Base-by-base conservation (phyloP, 2,888 invertebrate genomes). In the Myopa tessellatipennis region DNA sequence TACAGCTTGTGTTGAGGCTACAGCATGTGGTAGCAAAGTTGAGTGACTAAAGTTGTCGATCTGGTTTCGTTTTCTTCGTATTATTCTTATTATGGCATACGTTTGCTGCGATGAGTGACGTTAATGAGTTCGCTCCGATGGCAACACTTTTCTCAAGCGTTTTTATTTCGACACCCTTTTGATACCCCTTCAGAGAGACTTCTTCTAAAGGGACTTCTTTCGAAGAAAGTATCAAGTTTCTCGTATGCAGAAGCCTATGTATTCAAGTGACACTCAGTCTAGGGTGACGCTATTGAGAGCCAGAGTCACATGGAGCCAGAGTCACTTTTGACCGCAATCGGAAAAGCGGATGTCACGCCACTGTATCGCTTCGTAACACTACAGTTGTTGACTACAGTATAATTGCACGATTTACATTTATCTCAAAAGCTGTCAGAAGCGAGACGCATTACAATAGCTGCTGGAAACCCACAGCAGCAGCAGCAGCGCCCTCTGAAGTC, bases 401-500 rank as follows among this genome's bases (percentile, higher is more conserved):
- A 58, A 72, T 38, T 40, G n/a, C 60, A 38, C 38, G 40, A 58
- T 6, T 52, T n/a, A 14, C 18, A 52, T 14, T 52, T 26, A 52
- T 52, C 70, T 4, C 70, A 10, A 12, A 69, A 45, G 3, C 68
- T 38, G 50, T 18, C 45, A 18, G 4, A 34, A 52, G 14, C 18
- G 40, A 61, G 18, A 10, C 60, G 7, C 14, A 36, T 38, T 38
- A 4, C 63, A 34, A 65, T 34, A 26, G 18, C 58, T 36, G 38
- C 58, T 34, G 55, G 14, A 70, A 55, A 26, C 1, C 26, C 26
- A 26, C 26, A 26, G 52, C 45, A 52, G 45, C 34, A 45, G 50
- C n/a, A 72, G 40, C 61, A 61, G 72, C 61, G 60, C 55, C 52
- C 69, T 70, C 70, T 50, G n/a, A n/a, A 55, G 12, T 55, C 73